Percentiles rank a stretch among this genome's conserved stretches.
Conservation (phyloP, 37 sponge, comb jelly and placozoan species). For the Diacarnus erythraeanus region DNA sequence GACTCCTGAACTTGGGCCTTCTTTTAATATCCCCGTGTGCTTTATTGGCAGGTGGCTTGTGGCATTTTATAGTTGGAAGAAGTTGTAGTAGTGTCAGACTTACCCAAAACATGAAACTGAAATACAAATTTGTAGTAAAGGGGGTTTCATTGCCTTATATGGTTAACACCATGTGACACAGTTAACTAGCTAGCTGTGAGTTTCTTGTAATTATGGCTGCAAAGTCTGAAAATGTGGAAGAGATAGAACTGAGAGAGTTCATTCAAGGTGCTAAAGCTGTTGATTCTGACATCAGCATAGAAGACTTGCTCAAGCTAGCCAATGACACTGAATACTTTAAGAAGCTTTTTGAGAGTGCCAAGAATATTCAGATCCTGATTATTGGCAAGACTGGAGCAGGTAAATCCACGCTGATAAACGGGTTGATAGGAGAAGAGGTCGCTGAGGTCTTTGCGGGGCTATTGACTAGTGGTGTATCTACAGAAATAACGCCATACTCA, state of each 20-base stretch:
- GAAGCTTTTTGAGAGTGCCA: not conserved
- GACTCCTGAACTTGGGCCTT: no score
- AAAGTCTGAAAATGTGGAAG: not conserved
- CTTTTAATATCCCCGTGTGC: no score
- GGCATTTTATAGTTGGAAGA: no score
- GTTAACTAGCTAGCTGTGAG: no score
- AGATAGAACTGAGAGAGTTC: not conserved
- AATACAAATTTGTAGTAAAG: no score
- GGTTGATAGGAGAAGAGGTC: not conserved
- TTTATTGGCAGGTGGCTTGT: no score
- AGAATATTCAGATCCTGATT: not conserved
- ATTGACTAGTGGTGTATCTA: not conserved
- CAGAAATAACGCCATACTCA: not conserved
- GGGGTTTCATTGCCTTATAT: no score
- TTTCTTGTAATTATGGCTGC: not conserved
- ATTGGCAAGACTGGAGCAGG: conserved; percentile 17
- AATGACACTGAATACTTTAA: not conserved
- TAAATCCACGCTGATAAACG: conserved; percentile 19
- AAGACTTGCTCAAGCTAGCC: not conserved
- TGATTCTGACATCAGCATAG: not conserved
- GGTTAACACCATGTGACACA: no score
- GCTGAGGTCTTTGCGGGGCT: not conserved
- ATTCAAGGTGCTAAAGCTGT: not conserved
- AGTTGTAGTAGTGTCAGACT: no score
- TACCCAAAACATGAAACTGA: no score